Evolutionary conservation across 2,888 invertebrate species (phyloP).

Genomic region (Callosobruchus maculatus): DNA sequence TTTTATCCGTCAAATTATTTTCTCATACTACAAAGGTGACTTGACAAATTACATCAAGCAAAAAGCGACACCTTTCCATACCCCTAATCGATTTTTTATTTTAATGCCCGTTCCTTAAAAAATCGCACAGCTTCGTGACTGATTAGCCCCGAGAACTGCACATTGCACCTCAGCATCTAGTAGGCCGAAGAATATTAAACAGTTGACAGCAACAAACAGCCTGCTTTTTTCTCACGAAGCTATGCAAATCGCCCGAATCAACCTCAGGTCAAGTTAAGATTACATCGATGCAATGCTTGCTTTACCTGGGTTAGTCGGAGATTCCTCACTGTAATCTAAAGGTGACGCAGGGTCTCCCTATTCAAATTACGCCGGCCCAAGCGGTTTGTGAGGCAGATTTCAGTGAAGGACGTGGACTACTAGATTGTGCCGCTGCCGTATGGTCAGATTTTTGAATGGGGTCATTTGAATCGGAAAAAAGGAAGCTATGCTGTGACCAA

Average conservation of each 20-base stretch:
- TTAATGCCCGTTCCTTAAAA: constrained; percentile 23
- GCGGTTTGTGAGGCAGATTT: constrained; percentile 9
- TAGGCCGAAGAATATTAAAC: constrained; percentile 28
- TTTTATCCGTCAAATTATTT: constrained; percentile 36
- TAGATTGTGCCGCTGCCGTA: constrained; percentile 13
- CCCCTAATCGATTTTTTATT: constrained; percentile 38
- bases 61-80: constrained; percentile 19
- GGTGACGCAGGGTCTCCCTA: constrained; percentile 22
- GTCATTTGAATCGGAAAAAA: constrained; percentile 29
- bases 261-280: constrained; percentile 21
- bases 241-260: constrained; percentile 34
- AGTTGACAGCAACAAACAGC: constrained; percentile 33
- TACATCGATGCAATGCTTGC: constrained; percentile 6
- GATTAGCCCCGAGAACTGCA: constrained; percentile 30
- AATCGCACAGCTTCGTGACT: constrained; percentile 26
- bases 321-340: constrained; percentile 11
- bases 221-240: constrained; percentile 42
- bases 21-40: constrained; percentile 33
- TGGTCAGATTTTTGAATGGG: constrained; percentile 30
- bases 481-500: constrained; percentile 25
- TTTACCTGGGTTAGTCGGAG: constrained; percentile 1
- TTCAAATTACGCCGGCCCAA: constrained; percentile 20
- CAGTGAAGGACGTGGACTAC: constrained; percentile 11
- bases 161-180: constrained; percentile 16
- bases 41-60: constrained; percentile 31